Evolutionary conservation across 2,113 vertebrate species (phyloP).

Genomic region (Spea bombifrons): DNA sequence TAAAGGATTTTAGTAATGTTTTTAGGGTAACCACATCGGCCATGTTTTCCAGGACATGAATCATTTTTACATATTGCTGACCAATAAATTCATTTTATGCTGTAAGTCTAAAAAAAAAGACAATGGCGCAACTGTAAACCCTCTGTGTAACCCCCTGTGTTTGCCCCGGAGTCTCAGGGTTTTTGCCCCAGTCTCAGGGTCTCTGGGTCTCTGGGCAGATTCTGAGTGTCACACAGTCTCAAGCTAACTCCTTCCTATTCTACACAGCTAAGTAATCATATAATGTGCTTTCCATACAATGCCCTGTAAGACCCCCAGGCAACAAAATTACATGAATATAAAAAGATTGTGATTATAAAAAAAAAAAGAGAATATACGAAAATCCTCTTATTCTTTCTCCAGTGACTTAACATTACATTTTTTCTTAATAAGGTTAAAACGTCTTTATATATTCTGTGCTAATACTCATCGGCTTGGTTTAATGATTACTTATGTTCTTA

Average conservation of each 20-base stretch:
- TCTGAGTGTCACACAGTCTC: too few relatives aligned
- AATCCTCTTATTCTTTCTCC: slow-evolving; percentile 38
- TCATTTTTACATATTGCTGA: too few relatives aligned
- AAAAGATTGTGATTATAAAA: slow-evolving; percentile 29
- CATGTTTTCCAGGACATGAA: too few relatives aligned
- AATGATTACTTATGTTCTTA: slow-evolving; percentile 24
- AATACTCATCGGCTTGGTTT: background rate
- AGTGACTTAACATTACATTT: slow-evolving; percentile 10
- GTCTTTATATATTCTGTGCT: slow-evolving; percentile 10
- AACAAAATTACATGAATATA: slow-evolving; percentile 8
- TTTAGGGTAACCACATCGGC: too few relatives aligned
- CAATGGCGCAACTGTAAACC: too few relatives aligned
- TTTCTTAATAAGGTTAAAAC: slow-evolving; percentile 28
- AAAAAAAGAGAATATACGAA: background rate
- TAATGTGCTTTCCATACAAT: background rate
- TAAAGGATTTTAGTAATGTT: too few relatives aligned
- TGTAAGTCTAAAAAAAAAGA: too few relatives aligned
- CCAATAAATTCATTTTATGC: too few relatives aligned
- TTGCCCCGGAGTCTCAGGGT: too few relatives aligned
- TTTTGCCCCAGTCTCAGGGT: too few relatives aligned
- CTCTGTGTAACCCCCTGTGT: too few relatives aligned
- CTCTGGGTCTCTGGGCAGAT: too few relatives aligned
- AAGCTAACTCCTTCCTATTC: background rate
- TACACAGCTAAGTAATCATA: background rate
- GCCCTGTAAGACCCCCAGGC: background rate